Conservation (phyloP, 2,888 invertebrate species). For the Nemotelus pantherinus region DNA sequence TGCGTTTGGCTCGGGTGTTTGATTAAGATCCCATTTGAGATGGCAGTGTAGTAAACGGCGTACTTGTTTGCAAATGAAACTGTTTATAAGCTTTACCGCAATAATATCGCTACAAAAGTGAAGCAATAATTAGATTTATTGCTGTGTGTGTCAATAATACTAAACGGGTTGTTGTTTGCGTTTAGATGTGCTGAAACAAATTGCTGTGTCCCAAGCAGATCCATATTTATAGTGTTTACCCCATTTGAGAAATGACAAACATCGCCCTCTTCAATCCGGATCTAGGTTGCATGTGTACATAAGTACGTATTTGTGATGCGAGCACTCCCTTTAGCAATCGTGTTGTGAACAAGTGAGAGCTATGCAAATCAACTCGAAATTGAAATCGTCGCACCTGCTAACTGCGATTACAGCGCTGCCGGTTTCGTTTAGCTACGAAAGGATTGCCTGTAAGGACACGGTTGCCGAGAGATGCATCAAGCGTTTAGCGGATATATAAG, state of each 20-base stretch:
- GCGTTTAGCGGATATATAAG: slow-evolving; percentile 1
- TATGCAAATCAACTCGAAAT: slow-evolving; percentile 32
- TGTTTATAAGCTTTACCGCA: neutral
- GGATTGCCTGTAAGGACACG: neutral
- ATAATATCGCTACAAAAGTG: neutral
- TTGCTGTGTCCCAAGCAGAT: slow-evolving; percentile 9
- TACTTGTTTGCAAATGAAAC: slow-evolving; percentile 1
- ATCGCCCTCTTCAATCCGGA: neutral
- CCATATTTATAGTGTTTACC: slow-evolving; percentile 19
- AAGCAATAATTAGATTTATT: slow-evolving; percentile 16
- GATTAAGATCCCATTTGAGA: slow-evolving; percentile 12
- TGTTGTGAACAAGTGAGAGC: slow-evolving; percentile 1
- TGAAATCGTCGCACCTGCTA: slow-evolving; percentile 39
- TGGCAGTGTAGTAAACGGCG: neutral
- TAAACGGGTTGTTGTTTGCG: neutral
- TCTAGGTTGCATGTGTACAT: neutral
- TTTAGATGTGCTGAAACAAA: slow-evolving; percentile 16
- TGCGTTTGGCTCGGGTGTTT: slow-evolving; percentile 6
- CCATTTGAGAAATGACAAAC: neutral
- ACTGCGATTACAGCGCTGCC: slow-evolving; percentile 10
- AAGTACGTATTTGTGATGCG: slow-evolving; percentile 17
- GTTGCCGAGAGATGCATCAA: slow-evolving; percentile 7
- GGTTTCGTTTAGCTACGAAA: neutral
- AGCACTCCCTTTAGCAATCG: slow-evolving; percentile 5
- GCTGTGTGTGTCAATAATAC: slow-evolving; percentile 20